Evolutionary conservation across 2,888 invertebrate species (phyloP).

Genomic region (Archaeoteleia sp.): DNA sequence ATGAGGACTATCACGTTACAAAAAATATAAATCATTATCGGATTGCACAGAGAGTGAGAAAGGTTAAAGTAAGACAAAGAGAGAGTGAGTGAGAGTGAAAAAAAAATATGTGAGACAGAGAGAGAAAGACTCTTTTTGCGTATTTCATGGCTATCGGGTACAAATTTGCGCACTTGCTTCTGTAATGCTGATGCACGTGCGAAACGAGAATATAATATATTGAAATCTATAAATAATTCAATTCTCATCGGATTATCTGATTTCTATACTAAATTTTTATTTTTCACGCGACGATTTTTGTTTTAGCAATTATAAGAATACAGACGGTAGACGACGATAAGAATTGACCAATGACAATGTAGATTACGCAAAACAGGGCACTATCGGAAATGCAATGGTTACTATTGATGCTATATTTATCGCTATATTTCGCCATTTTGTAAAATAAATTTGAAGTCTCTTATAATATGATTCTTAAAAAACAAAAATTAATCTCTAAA

Average conservation of each 20-base stretch:
- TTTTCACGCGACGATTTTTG: constrained; percentile 25
- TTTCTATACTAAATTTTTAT: constrained; percentile 24
- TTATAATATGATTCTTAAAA: no score
- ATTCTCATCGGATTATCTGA: constrained; percentile 21
- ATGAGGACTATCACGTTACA: constrained; percentile 7
- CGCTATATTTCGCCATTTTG: neutral
- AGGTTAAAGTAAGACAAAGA: constrained; percentile 30
- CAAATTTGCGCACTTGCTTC: constrained; percentile 54
- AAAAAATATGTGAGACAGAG: no score
- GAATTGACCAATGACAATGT: constrained; percentile 23
- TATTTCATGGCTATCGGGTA: constrained; percentile 59
- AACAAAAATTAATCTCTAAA: no score
- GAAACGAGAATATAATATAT: constrained; percentile 40
- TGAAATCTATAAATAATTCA: constrained; percentile 28
- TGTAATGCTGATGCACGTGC: constrained; percentile 49
- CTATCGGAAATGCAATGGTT: constrained; percentile 46
- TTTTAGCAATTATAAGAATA: constrained; percentile 11
- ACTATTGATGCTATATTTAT: constrained; percentile 50
- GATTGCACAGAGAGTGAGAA: constrained; percentile 15
- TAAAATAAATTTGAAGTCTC: no score
- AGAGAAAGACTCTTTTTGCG: constrained; percentile 45
- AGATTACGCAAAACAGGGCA: constrained; percentile 28
- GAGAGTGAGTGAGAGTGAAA: constrained; percentile 32
- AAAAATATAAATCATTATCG: constrained; percentile 14
- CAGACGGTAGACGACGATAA: constrained; percentile 21